These are phyloP conservation scores for Andrena praecox DNA, from an alignment of 2,888 invertebrate species.

Conservation along the genomic window DNA sequence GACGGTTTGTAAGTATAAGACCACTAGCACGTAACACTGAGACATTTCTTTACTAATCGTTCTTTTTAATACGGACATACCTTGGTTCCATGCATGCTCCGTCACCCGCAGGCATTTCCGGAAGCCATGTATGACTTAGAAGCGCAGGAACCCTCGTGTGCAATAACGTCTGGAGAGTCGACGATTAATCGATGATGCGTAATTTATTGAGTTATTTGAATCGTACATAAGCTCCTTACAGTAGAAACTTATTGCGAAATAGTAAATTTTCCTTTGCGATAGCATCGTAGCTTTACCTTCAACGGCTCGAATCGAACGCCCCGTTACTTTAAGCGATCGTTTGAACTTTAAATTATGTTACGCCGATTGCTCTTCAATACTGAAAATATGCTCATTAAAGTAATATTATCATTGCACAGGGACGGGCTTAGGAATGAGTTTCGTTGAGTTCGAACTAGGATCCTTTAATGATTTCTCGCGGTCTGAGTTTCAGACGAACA, in stretches of 20 bases:
- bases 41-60: slow-evolving; percentile 59
- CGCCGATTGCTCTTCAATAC: slow-evolving; percentile 37
- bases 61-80: slow-evolving; percentile 67
- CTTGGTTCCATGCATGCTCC: slow-evolving; percentile 55
- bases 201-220: too few relatives aligned
- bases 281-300: slow-evolving; percentile 20
- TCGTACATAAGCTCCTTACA: too few relatives aligned
- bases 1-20: slow-evolving; percentile 69
- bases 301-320: too few relatives aligned
- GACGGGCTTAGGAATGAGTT: slow-evolving; percentile 53
- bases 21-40: slow-evolving; percentile 64
- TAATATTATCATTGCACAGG: slow-evolving; percentile 49
- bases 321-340: background rate
- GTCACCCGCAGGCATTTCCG: too few relatives aligned
- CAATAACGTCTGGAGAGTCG: too few relatives aligned
- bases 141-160: too few relatives aligned
- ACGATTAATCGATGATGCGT: too few relatives aligned
- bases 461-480: background rate
- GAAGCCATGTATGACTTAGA: too few relatives aligned
- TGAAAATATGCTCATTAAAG: slow-evolving; percentile 49
- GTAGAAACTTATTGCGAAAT: too few relatives aligned
- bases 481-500: slow-evolving; percentile 10
- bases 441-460: background rate
- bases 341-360: slow-evolving; percentile 48
- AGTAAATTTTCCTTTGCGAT: too few relatives aligned